Base-by-base conservation (phyloP, 2,888 invertebrate species). In the Eudemis profundana region DNA sequence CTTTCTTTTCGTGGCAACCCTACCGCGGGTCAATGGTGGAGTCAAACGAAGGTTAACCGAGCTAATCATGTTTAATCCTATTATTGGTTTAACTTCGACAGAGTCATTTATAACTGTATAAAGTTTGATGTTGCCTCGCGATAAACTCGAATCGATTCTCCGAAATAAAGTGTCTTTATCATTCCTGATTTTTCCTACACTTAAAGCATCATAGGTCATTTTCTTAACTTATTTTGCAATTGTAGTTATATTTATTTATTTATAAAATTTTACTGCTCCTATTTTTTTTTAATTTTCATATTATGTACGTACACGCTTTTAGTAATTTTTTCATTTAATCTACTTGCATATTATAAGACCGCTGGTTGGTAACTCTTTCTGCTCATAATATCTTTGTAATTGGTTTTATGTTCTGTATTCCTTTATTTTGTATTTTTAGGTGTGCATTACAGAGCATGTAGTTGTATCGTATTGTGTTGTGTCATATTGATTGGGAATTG, bases 31-130 rank as follows among this genome's bases (percentile, higher is more conserved):
- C 67, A 80, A 72, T 72, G 68, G 67, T 61, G 70, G 71, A 81
- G 83, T 82, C 78, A 81, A 78, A 72, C 70, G 59, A 74, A 77
- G 86, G 85, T 86, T 82, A 85, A 76, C 79, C 78, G 70, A 73
- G 76, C 77, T 84, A 82, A 85, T 84, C 81, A 80, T 80, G 75
- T 78, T 77, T 78, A 77, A 76, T 77, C 76, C 76, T 75, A 76
- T 81, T 77, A 80, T 83, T 79, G 79, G 78, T 79, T 79, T 77
- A 76, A 74, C 78, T 77, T 77, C 68, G 73, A 76, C 76, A 69
- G 68, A 71, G 79, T 79, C 79, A 83, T 82, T 79, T 81, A 72
- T 78, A 79, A 81, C 82, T 75, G 81, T 81, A 79, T 80, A 79
- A 75, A 76, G 15, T 51, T n/a, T 40, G 57, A 57, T 46, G 50